Base-by-base conservation (phyloP, 2,113 vertebrate species). In the Hippolais icterina region DNA sequence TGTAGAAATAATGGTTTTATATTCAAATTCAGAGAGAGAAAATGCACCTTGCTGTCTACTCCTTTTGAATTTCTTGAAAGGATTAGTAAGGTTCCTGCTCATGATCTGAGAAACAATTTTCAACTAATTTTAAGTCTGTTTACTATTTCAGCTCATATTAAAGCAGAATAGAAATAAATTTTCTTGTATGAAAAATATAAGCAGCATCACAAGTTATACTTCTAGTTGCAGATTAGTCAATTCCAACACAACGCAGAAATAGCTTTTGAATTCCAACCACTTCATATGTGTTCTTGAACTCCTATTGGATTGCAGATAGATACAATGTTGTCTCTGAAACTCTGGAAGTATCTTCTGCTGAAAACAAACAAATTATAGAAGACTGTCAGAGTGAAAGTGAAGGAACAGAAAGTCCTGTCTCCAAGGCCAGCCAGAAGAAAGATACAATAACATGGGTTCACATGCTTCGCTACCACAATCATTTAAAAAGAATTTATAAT, bases 401-500 rank as follows among this genome's bases (percentile, higher is more conserved):
- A 71, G 79, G 12, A 82, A 20, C 15, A 90, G 81, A 82, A 83
- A 65, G 23, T 69, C 15, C 19, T 65, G 13, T 50, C 16, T 52
- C 39, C 47, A 70, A 66, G 41, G 84, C 71, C 69, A 81, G 25
- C n/a, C 63, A 79, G n/a, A 69, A 44, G 35, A 94, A 70, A 94
- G 33, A 89, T 42, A 80, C 82, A 68, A 77, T 97, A 92, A 98
- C 98, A 23, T 99, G 98, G 98, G 42, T 97, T 74, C 98, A 98
- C 66, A 81, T 99, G 52, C 87, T 98, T 46, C 98, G 94, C 57
- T 99, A 99, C 94, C 96, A 98, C 71, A 96, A 91, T 72, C 96
- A 98, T 77, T 96, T 99, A 76, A 95, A 97, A 84, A 98, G 98
- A 75, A 96, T 98, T 71, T 97, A 97, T 60, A 98, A 96, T 80